phyloP scores from a whole-genome alignment of 2,113 vertebrate genomes.

The Pyxicephalus adspersus region DNA sequence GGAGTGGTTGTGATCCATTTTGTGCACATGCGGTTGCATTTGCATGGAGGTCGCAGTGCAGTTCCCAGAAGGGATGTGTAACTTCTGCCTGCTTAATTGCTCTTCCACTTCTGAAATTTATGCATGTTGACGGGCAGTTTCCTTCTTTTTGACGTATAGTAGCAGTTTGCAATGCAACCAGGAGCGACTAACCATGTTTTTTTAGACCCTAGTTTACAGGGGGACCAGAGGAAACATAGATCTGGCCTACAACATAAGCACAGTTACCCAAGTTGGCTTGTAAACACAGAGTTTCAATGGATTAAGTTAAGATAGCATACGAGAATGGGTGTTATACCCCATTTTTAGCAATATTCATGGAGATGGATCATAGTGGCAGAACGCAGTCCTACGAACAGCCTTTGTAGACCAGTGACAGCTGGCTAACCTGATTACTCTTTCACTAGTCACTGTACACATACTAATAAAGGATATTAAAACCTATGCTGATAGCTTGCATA shows the following conservation, averaged over 20 bases:
- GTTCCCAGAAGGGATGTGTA: too few species aligned
- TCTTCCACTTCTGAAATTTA: too few species aligned
- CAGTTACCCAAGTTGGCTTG: not conserved
- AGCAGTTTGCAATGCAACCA: too few species aligned
- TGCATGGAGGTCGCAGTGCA: too few species aligned
- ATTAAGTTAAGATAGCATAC: not conserved
- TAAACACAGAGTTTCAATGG: not conserved
- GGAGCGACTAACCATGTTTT: too few species aligned
- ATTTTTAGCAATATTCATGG: not conserved
- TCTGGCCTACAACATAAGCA: not conserved
- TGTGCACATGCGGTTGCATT: too few species aligned
- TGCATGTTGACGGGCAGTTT: too few species aligned
- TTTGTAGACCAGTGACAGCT: constrained; percentile 3
- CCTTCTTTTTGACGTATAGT: too few species aligned
- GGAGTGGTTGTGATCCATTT: too few species aligned
- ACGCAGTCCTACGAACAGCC: not conserved
- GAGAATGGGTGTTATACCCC: too few species aligned
- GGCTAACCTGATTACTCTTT: constrained; percentile 43
- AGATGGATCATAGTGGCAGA: not conserved
- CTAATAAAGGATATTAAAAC: constrained; percentile 25
- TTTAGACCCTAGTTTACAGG: too few species aligned
- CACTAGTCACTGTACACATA: constrained; percentile 30
- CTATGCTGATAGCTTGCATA: constrained; percentile 12
- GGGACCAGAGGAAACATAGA: not conserved
- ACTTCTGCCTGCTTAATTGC: too few species aligned